phyloP scores from a whole-genome alignment of 1,140 invertebrate genomes.

The Bombus superbus region DNA sequence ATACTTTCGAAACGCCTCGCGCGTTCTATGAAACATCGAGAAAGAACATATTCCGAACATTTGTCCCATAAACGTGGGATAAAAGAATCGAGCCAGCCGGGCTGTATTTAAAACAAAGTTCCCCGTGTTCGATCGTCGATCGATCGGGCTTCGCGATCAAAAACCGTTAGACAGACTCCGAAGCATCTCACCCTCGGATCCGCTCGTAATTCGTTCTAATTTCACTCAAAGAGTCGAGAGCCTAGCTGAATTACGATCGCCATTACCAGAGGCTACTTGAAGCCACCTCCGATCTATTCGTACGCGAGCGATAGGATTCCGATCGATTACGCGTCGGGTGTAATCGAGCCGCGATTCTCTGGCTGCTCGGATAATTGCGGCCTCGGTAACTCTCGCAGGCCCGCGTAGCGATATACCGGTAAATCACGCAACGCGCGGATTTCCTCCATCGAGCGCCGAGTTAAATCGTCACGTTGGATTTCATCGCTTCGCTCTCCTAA shows the following conservation, averaged over 20 bases:
- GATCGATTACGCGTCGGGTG: conserved; percentile 7
- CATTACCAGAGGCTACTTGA: too few species aligned
- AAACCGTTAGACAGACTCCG: not conserved
- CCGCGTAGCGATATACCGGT: conserved; percentile 38
- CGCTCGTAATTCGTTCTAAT: not conserved
- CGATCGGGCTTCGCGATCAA: not conserved
- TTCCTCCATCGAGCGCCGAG: not conserved
- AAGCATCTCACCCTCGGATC: not conserved
- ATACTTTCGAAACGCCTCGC: not conserved
- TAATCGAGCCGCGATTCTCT: conserved; percentile 41
- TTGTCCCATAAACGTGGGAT: not conserved
- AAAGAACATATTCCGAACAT: not conserved
- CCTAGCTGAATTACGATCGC: not conserved
- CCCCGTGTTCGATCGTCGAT: not conserved
- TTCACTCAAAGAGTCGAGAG: not conserved
- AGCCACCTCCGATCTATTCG: not conserved
- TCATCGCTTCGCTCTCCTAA: conserved; percentile 14
- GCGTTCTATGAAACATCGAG: not conserved
- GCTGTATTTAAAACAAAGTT: not conserved
- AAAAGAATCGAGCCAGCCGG: not conserved
- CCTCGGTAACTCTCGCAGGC: conserved; percentile 29
- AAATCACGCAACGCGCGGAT: conserved; percentile 40
- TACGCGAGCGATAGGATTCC: not conserved
- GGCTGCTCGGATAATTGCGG: conserved; percentile 43
- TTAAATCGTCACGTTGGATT: not conserved